Conservation (phyloP, 2,113 vertebrate species). For the Boulengeromyrus knoepffleri region DNA sequence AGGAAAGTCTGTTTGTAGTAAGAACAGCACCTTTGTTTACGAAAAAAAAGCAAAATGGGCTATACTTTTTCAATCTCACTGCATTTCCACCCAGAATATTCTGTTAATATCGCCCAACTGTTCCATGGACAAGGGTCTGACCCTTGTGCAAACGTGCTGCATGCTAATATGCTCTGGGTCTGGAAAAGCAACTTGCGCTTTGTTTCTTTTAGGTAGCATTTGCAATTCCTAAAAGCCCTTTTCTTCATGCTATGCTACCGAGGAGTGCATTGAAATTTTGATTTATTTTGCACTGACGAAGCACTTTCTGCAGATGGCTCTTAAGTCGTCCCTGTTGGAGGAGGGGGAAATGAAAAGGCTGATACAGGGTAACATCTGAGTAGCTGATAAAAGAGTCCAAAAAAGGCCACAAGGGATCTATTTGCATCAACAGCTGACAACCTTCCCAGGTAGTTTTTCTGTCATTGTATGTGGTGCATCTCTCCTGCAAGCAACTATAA, state of each 20-base stretch:
- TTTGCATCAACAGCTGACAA: slow-evolving; percentile 13
- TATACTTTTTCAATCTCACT: slow-evolving; percentile 3
- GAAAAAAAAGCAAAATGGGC: background rate
- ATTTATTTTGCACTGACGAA: slow-evolving; percentile 5
- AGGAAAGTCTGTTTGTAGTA: background rate
- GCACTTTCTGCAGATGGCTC: slow-evolving; percentile 3
- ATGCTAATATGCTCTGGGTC: slow-evolving; percentile 7
- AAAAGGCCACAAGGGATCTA: slow-evolving; percentile 7
- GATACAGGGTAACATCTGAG: background rate
- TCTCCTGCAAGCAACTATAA: slow-evolving; percentile 1
- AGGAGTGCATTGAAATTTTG: background rate
- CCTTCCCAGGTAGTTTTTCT: slow-evolving; percentile 3
- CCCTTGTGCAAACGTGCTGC: background rate
- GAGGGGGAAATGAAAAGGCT: background rate
- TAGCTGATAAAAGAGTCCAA: background rate
- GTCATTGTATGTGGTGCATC: background rate
- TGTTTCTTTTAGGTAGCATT: background rate
- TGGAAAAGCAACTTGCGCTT: background rate
- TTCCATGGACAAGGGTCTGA: background rate
- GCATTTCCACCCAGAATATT: background rate
- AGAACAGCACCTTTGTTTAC: slow-evolving; percentile 6
- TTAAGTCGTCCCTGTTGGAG: background rate
- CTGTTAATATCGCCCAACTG: slow-evolving; percentile 1
- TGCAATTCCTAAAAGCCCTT: slow-evolving; percentile 6
- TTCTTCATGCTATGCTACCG: background rate